These are phyloP conservation scores for Heliconius hermathena DNA, from an alignment of 1,140 invertebrate species.

Conservation along the genomic window DNA sequence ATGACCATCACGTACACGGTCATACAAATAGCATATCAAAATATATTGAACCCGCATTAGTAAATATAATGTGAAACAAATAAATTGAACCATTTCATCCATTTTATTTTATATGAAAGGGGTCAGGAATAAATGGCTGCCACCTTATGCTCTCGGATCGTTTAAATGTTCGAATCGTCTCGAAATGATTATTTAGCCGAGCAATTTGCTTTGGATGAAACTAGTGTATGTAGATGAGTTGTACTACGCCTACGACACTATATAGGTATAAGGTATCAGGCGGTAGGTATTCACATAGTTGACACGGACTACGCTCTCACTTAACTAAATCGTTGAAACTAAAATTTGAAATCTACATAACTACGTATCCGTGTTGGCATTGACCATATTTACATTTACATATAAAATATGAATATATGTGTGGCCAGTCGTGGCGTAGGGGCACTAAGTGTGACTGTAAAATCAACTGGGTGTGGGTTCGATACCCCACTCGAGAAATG, in stretches of 20 bases:
- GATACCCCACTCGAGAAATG: no score
- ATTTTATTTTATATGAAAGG: neutral
- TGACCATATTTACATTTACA: no score
- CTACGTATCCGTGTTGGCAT: no score
- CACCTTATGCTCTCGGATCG: neutral
- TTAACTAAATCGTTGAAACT: no score
- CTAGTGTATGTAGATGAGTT: neutral
- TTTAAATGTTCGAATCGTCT: slow-evolving; percentile 2
- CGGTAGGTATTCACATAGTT: no score
- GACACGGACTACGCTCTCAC: no score
- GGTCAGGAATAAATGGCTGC: neutral
- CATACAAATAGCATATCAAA: neutral
- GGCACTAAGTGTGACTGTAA: no score
- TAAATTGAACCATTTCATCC: neutral
- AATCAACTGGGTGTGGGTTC: no score
- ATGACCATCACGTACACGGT: neutral
- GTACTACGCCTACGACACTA: neutral
- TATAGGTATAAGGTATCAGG: neutral
- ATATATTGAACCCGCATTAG: neutral
- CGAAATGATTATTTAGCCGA: neutral
- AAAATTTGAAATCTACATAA: no score
- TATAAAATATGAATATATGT: no score
- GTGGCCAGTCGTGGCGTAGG: no score
- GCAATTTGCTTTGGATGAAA: neutral
- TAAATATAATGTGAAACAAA: neutral